These are phyloP conservation scores for Chloroceryle amazona DNA, from an alignment of 2,797 vertebrate species.

Conservation along the genomic window DNA sequence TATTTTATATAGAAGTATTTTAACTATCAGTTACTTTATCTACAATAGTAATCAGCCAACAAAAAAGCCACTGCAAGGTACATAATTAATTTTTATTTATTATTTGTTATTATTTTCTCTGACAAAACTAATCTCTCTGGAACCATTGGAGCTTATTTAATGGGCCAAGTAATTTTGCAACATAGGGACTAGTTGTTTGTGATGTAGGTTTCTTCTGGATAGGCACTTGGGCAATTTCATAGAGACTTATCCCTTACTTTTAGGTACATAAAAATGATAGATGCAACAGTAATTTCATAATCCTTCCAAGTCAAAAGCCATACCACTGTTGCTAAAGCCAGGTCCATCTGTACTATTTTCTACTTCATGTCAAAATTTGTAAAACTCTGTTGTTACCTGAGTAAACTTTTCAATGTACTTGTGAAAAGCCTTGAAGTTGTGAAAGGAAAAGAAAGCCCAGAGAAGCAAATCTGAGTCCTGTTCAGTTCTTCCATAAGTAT, in stretches of 20 bases:
- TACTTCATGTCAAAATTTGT: neutral
- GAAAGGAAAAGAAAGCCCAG: neutral
- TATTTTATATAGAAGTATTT: neutral
- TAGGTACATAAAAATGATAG: neutral
- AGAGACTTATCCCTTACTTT: neutral
- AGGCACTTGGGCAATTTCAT: neutral
- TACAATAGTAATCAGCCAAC: neutral
- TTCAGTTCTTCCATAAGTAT: neutral
- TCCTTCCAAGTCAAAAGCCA: neutral
- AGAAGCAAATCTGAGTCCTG: neutral
- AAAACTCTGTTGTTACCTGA: neutral
- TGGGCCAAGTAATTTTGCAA: neutral
- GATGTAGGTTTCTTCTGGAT: neutral
- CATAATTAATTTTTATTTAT: neutral
- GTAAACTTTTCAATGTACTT: neutral
- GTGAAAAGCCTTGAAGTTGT: neutral
- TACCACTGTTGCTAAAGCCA: neutral
- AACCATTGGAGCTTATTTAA: neutral
- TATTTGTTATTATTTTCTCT: neutral
- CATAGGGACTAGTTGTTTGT: neutral
- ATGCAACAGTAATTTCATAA: neutral
- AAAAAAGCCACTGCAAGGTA: neutral
- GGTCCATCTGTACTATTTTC: neutral
- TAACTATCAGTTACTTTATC: neutral
- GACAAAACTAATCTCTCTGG: neutral